Conservation (phyloP, 2,113 vertebrate genomes). For the Paradisaea rubra region DNA sequence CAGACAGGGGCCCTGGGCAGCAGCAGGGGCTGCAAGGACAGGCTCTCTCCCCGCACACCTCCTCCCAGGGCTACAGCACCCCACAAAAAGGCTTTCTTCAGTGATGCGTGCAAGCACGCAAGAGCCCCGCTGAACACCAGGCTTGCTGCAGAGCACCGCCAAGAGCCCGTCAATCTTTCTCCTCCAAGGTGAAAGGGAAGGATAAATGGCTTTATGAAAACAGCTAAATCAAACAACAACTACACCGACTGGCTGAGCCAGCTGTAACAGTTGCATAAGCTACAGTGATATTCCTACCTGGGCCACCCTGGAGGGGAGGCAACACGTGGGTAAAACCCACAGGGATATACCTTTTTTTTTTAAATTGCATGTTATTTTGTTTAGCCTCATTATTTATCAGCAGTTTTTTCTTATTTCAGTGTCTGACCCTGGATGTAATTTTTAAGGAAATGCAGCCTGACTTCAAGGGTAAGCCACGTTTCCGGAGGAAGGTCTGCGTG, state of each 20-base stretch:
- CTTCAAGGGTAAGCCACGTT: not conserved
- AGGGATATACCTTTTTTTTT: not conserved
- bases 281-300: not conserved
- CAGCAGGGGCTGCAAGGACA: not conserved
- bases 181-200: constrained; percentile 26
- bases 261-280: not conserved
- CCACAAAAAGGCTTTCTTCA: rapidly evolving
- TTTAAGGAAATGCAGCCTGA: not conserved
- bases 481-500: rapidly evolving
- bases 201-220: not conserved
- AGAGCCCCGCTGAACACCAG: not conserved
- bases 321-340: not conserved
- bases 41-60: not conserved
- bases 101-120: rapidly evolving
- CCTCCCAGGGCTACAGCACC: not conserved
- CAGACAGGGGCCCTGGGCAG: not conserved
- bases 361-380: not conserved
- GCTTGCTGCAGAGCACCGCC: not conserved
- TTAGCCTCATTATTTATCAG: not conserved
- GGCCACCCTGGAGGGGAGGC: not conserved
- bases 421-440: not conserved
- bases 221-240: constrained; percentile 21
- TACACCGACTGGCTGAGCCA: not conserved
- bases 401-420: not conserved
- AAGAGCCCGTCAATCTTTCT: not conserved